Percentiles rank a stretch among this genome's conserved stretches.
phyloP scores from a whole-genome alignment of 2,888 invertebrate species.

The Lysandra coridon region DNA sequence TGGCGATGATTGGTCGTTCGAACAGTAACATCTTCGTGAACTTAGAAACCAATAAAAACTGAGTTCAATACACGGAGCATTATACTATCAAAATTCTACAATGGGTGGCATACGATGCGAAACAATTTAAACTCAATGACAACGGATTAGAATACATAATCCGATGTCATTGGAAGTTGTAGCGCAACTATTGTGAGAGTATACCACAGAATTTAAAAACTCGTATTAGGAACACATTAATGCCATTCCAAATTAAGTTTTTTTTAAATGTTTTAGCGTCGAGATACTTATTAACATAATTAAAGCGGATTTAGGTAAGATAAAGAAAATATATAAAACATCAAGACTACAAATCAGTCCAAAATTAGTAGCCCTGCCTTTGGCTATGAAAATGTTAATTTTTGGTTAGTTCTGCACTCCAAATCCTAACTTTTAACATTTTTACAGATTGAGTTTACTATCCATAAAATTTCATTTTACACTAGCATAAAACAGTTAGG shows the following conservation, averaged over 20 bases:
- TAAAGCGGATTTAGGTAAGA: neutral
- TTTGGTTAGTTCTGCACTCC: too few relatives aligned
- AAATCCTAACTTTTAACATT: neutral
- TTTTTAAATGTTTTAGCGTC: conserved; percentile 43
- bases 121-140: conserved; percentile 33
- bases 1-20: conserved; percentile 35
- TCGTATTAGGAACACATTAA: conserved; percentile 53
- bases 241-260: conserved; percentile 47
- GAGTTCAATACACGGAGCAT: conserved; percentile 45
- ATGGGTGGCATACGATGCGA: conserved; percentile 46
- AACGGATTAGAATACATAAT: conserved; percentile 28
- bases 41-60: conserved; percentile 39
- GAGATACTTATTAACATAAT: neutral
- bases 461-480: conserved; percentile 1
- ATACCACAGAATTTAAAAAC: conserved; percentile 53
- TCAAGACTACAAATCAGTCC: neutral
- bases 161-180: conserved; percentile 16
- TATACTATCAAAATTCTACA: conserved; percentile 46
- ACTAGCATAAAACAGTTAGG: neutral
- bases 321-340: neutral
- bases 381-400: too few relatives aligned
- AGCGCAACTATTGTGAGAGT: conserved; percentile 32
- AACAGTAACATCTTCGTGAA: conserved; percentile 39
- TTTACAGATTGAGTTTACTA: neutral
- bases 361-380: neutral